Evolutionary conservation across 2,888 invertebrate species (phyloP).

Genomic region (Sialis lutaria): DNA sequence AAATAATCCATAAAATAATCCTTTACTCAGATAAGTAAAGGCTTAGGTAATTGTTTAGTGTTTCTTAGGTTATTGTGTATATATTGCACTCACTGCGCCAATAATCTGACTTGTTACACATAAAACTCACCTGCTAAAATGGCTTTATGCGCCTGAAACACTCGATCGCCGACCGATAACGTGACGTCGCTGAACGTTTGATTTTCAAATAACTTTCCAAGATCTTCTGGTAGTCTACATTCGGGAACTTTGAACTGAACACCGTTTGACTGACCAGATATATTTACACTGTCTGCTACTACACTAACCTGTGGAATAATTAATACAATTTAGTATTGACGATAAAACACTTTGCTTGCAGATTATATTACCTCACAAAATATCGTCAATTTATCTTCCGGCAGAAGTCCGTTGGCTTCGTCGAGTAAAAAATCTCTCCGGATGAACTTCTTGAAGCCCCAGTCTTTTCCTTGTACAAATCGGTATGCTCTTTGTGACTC

Average conservation of each 20-base stretch:
- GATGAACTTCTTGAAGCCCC: constrained; percentile 99
- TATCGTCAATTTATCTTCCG: constrained; percentile 98
- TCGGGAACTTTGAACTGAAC: constrained; percentile 95
- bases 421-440: constrained; percentile 96
- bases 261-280: constrained; percentile 96
- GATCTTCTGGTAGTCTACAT: constrained; percentile 85
- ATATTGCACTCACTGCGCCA: too few relatives aligned
- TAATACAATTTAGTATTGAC: background rate
- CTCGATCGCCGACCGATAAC: constrained; percentile 75
- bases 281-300: constrained; percentile 97
- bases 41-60: too few relatives aligned
- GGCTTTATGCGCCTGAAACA: constrained; percentile 94
- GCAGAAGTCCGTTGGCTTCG: constrained; percentile 94
- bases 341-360: background rate
- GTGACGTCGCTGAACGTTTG: constrained; percentile 97
- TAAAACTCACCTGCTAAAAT: constrained; percentile 65
- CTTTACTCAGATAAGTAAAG: background rate
- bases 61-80: background rate
- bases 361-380: constrained; percentile 78
- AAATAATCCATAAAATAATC: background rate
- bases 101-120: background rate
- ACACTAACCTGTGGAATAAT: constrained; percentile 55
- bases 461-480: constrained; percentile 99
- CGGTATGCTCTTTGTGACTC: constrained; percentile 92
- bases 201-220: constrained; percentile 89